These are phyloP conservation scores for Pimephales promelas DNA, from an alignment of 2,113 vertebrate species.

Conservation along the genomic window DNA sequence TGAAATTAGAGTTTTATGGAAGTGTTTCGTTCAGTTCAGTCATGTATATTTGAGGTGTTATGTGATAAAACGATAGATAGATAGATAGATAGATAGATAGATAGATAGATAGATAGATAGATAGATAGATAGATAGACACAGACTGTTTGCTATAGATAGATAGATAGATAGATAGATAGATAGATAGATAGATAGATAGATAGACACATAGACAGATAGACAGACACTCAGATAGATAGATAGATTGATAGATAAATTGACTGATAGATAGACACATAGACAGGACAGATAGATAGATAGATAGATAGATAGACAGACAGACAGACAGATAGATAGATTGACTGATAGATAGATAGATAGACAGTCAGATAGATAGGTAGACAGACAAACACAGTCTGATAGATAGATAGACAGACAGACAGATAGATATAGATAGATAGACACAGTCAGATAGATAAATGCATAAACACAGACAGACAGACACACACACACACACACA, in stretches of 20 bases:
- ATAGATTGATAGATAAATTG: neutral
- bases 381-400: neutral
- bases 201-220: too few relatives aligned
- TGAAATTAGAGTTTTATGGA: too few relatives aligned
- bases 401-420: neutral
- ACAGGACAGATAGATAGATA: too few relatives aligned
- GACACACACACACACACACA: neutral
- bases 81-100: neutral
- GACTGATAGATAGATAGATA: neutral
- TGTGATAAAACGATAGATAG: neutral
- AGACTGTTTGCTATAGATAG: too few relatives aligned
- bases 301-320: neutral
- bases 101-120: too few relatives aligned
- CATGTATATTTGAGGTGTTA: neutral
- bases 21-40: neutral
- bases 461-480: neutral
- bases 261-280: too few relatives aligned
- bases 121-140: neutral
- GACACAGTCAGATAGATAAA: neutral
- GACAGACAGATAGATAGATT: neutral
- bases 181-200: too few relatives aligned
- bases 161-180: neutral
- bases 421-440: neutral
- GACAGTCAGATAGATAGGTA: neutral
- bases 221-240: too few relatives aligned